Conservation (phyloP, 2,113 vertebrate species). For the Rhinogobius similis region DNA sequence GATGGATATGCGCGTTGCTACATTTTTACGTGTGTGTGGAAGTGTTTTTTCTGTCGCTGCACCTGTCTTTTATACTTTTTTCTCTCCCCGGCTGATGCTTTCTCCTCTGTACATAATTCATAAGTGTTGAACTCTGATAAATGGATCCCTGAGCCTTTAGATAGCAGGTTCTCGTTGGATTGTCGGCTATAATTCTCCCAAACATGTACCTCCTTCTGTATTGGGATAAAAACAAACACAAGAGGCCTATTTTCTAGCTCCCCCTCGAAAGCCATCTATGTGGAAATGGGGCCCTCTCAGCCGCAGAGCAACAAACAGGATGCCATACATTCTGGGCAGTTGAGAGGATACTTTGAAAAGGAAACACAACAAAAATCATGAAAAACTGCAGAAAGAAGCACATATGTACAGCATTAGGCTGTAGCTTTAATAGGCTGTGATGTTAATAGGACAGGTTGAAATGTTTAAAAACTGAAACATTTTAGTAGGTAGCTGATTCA, state of each 20-base stretch:
- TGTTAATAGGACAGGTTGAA: not conserved
- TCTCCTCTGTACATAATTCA: conserved; percentile 66
- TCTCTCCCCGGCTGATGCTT: conserved; percentile 13
- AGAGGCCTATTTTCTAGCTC: conserved; percentile 60
- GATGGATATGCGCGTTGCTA: not conserved
- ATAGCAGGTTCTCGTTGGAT: conserved; percentile 52
- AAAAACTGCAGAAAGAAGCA: conserved; percentile 9
- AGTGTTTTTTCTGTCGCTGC: conserved; percentile 7
- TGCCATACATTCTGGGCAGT: conserved; percentile 47
- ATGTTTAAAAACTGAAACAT: not conserved
- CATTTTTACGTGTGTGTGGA: conserved; percentile 2
- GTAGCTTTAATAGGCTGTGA: not conserved
- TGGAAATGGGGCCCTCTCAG: conserved; percentile 65
- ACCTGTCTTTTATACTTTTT: conserved; percentile 32
- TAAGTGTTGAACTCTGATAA: conserved; percentile 61
- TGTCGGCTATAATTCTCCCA: conserved; percentile 46
- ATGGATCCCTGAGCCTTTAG: conserved; percentile 55
- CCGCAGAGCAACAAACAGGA: conserved; percentile 52
- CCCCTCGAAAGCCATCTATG: conserved; percentile 63
- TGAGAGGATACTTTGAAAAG: conserved; percentile 23
- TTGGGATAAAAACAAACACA: conserved; percentile 24
- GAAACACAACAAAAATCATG: conserved; percentile 23
- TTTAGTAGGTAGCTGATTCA: not conserved
- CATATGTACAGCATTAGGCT: not conserved
- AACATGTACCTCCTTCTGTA: conserved; percentile 18